These are phyloP conservation scores for Bombylius major DNA, from an alignment of 2,888 invertebrate genomes.

Conservation along the genomic window DNA sequence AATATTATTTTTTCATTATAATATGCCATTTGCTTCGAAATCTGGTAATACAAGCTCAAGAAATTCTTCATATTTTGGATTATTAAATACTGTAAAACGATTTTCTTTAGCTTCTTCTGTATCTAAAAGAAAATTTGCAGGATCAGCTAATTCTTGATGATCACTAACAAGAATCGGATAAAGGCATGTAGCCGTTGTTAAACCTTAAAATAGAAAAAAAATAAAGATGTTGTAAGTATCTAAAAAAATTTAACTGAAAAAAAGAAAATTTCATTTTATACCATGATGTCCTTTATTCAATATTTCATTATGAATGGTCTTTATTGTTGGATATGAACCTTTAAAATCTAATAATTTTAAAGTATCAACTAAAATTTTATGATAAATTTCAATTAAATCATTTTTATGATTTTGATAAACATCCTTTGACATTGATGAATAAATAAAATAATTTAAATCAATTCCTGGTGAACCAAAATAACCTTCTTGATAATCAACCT, in stretches of 20 bases:
- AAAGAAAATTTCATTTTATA: slow-evolving; percentile 1
- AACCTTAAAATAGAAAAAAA: slow-evolving; percentile 14
- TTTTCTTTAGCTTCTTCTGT: slow-evolving; percentile 20
- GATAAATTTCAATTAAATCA: slow-evolving; percentile 20
- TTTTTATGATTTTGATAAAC: slow-evolving; percentile 18
- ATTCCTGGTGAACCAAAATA: slow-evolving; percentile 27
- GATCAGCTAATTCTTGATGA: slow-evolving; percentile 21
- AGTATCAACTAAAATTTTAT: slow-evolving; percentile 16
- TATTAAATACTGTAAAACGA: slow-evolving; percentile 21
- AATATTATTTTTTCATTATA: slow-evolving; percentile 10
- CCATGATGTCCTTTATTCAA: slow-evolving; percentile 23
- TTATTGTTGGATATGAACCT: slow-evolving; percentile 20
- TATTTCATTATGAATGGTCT: slow-evolving; percentile 21
- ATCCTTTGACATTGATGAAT: slow-evolving; percentile 22
- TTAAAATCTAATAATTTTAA: slow-evolving; percentile 19
- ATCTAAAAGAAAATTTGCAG: slow-evolving; percentile 19
- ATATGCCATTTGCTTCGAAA: slow-evolving; percentile 17
- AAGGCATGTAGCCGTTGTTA: slow-evolving; percentile 20
- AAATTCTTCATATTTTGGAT: slow-evolving; percentile 20
- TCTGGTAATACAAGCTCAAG: slow-evolving; percentile 20
- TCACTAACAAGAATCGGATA: slow-evolving; percentile 24
- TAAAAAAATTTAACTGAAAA: neutral
- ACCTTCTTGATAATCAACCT: slow-evolving; percentile 28
- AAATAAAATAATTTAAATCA: slow-evolving; percentile 26
- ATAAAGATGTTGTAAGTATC: neutral